Percentiles rank a stretch among this genome's conserved stretches.
phyloP scores from a whole-genome alignment of 2,113 vertebrate genomes.

The Axis porcinus region DNA sequence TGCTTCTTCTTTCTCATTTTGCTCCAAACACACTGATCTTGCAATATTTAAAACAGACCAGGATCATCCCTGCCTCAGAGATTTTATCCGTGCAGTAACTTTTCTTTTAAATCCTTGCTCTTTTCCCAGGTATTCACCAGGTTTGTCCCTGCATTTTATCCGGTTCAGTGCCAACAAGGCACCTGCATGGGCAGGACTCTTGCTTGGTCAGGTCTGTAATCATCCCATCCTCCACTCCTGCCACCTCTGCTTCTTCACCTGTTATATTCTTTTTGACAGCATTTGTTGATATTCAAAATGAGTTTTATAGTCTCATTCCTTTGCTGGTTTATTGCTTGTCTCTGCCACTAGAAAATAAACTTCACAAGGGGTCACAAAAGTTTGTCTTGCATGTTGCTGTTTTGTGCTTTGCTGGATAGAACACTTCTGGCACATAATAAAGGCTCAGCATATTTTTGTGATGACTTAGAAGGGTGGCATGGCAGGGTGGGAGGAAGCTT shows the following conservation, averaged over 20 bases:
- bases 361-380: background rate
- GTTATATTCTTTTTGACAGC: background rate
- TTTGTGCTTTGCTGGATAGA: background rate
- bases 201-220: background rate
- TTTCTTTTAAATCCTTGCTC: background rate
- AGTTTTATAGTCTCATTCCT: background rate
- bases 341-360: background rate
- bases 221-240: background rate
- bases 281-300: background rate
- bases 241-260: background rate
- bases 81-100: background rate
- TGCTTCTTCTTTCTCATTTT: background rate
- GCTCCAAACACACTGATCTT: background rate
- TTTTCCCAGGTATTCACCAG: background rate
- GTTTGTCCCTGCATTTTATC: background rate
- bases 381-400: background rate
- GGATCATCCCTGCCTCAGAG: background rate
- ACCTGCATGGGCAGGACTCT: background rate
- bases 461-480: background rate
- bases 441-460: background rate
- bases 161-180: rapidly evolving
- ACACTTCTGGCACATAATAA: background rate
- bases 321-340: background rate
- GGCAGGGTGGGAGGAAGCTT: background rate
- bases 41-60: background rate